These are phyloP conservation scores for Euura lappo DNA, from an alignment of 1,140 invertebrate genomes.

Conservation along the genomic window DNA sequence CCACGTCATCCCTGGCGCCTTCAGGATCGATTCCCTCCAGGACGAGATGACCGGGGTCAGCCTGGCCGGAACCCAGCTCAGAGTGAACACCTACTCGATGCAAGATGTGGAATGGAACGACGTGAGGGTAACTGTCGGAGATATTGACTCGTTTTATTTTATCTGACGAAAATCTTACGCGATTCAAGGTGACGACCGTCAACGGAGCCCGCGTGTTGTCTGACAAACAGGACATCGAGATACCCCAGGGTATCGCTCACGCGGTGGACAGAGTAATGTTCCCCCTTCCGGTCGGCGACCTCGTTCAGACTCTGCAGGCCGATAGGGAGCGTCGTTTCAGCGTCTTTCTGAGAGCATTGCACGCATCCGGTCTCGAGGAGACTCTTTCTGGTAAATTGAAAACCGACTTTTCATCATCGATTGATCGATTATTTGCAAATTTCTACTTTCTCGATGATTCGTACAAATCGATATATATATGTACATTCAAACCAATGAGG, in stretches of 20 bases:
- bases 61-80: conserved; percentile 80
- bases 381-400: conserved; percentile 69
- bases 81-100: conserved; percentile 84
- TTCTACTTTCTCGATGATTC: neutral
- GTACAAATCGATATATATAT: conserved; percentile 12
- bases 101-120: conserved; percentile 88
- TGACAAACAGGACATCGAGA: conserved; percentile 81
- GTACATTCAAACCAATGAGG: neutral
- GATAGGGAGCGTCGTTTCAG: conserved; percentile 81
- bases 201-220: conserved; percentile 80
- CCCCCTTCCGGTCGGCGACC: conserved; percentile 81
- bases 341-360: conserved; percentile 77
- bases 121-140: conserved; percentile 64
- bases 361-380: conserved; percentile 75
- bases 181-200: conserved; percentile 75
- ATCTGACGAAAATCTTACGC: conserved; percentile 5
- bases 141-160: neutral
- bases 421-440: conserved; percentile 12
- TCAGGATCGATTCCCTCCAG: conserved; percentile 75
- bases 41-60: conserved; percentile 90
- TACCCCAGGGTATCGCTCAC: conserved; percentile 85
- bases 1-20: conserved; percentile 84
- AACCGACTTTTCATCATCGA: conserved; percentile 7
- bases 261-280: conserved; percentile 88
- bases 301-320: conserved; percentile 81